Evolutionary conservation across 1,140 invertebrate genomes (phyloP), one percentile per base, ranked within the genome.

Genomic region (Diorhabda sublineata): DNA sequence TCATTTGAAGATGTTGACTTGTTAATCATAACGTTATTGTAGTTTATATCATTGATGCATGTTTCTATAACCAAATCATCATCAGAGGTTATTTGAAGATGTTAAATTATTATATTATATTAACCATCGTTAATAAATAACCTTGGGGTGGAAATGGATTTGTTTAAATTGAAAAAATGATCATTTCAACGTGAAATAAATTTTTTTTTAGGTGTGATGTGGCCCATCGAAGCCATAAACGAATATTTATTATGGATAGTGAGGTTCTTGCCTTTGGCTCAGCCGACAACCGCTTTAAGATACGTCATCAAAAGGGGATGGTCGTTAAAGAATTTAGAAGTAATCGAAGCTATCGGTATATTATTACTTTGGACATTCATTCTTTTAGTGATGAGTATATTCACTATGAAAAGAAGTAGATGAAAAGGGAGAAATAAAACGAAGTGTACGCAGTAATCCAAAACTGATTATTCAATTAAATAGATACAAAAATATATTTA

Each of bases 201-300:
- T 1, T 1, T 26, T 26, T 73, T 72, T 45, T 26, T 80, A 93
- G 94, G 94, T 71, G 87, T 92, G n/a, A 84, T 97, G 11, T 97
- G 95, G 95, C 95, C 95, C 0, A 72, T 94, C n/a, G 92, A 97
- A 80, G 89, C 87, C 5, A 91, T 91, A 87, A 87, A 89, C 2
- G 71, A 72, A 9, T 74, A 78, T 2, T 77, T 92, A 0, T 80
- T 83, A 42, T 84, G 83, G 66, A 61, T 91, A 11, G 86, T 89
- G 0, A 78, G 84, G 5, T 76, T 79, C 0, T 78, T 91, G 2
- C 91, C 91, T 1, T 90, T 90, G 70, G 91, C 91, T 3, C 75
- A 90, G 44, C 86, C 90, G 2, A 85, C 87, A 0, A 83, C 85
- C 61, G 86, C 90, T 0, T 77, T 91, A 3, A 81, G 90, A 52